phyloP scores from a whole-genome alignment of 2,113 vertebrate species.

The Pachycephala philippinensis region DNA sequence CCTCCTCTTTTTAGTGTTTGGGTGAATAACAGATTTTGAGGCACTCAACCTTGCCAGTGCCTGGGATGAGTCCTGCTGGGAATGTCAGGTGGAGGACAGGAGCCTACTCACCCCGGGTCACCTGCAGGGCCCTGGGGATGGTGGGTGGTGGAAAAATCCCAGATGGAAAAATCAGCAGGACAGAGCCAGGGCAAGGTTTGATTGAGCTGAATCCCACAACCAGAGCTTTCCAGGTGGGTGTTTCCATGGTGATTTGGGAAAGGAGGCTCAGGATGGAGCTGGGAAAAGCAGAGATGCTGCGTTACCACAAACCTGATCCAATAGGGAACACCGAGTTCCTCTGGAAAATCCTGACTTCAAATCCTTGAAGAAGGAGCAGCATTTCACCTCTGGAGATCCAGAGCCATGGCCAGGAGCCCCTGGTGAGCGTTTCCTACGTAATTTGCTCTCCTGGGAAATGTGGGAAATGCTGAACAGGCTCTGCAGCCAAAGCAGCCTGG shows the following conservation, averaged over 20 bases:
- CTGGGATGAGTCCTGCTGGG: background rate
- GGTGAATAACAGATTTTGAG: background rate
- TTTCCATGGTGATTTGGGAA: background rate
- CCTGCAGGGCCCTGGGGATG: no score
- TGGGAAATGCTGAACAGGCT: background rate
- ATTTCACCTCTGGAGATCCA: background rate
- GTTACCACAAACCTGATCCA: background rate
- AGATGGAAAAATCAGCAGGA: background rate
- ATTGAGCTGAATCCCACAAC: accelerated
- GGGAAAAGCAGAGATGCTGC: background rate
- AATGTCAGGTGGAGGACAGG: background rate
- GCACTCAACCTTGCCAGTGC: background rate
- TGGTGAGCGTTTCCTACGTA: accelerated
- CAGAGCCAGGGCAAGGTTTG: background rate
- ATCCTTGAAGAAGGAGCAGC: background rate
- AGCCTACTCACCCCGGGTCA: background rate
- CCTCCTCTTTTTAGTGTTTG: background rate
- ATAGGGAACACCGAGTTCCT: accelerated
- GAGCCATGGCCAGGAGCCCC: accelerated
- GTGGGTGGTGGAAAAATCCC: background rate
- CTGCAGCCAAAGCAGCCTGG: background rate
- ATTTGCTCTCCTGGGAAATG: background rate
- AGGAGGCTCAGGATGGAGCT: background rate
- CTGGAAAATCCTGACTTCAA: background rate
- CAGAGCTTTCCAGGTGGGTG: background rate